Evolutionary conservation across 2,888 invertebrate species (phyloP), one percentile per base, ranked within the genome.

Genomic region (Automeris io): DNA sequence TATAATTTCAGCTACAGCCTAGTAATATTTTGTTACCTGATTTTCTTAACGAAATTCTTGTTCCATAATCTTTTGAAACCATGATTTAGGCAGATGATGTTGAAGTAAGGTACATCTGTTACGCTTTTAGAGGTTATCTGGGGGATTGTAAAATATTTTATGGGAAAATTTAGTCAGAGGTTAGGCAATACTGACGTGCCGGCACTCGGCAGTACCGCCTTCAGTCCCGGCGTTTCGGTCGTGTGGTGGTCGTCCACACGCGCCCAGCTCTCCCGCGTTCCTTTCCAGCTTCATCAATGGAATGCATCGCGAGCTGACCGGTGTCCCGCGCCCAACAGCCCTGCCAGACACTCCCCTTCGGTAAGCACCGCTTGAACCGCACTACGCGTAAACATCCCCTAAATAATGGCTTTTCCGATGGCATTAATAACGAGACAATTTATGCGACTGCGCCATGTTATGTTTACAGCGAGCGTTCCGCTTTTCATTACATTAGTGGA

Each of bases 291-390:
- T 61, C 70, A 65, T 73, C 74, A 73, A 83, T 82, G 82, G 81
- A 77, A 68, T 70, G n/a, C n/a, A n/a, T 65, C 67, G 65, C 57
- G 62, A 74, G 82, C 69, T 83, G 82, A 82, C 81, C 77, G 66
- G 57, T 61, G 58, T 56, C 51, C 57, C 43, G 47, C 52, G 51
- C 40, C 24, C 13, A 49, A 49, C 48, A 53, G 48, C 45, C 49
- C 49, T 45, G 41, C 39, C 39, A 24, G 33, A 43, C 42, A 35
- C 47, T 41, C 54, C 48, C 47, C 41, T 47, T 57, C 51, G 56
- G 65, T 67, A 53, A 70, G 66, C 57, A 51, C 55, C 51, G 37
- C 47, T 50, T 46, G 45, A 47, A 52, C 55, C 55, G 43, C 51
- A 52, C 59, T 57, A 56, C 44, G 29, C 46, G 53, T 55, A 53